Conservation (phyloP, 2,797 vertebrate species). For the Prionace glauca region DNA sequence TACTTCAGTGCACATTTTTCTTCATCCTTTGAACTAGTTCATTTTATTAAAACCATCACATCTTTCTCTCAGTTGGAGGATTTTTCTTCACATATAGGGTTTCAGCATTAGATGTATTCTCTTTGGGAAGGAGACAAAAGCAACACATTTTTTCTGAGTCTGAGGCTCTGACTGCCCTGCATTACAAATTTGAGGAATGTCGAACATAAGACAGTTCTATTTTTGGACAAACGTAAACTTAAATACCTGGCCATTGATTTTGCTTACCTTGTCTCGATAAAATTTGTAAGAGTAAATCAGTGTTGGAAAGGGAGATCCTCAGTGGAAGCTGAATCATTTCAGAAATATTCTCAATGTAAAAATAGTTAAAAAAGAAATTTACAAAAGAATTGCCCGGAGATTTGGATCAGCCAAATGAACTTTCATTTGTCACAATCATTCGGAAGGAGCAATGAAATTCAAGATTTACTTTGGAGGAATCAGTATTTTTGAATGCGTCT, state of each 20-base stretch:
- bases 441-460: slow-evolving; percentile 51
- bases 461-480: neutral
- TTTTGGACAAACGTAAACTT: neutral
- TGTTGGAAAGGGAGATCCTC: slow-evolving; percentile 15
- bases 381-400: slow-evolving; percentile 50
- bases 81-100: neutral
- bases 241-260: neutral
- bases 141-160: slow-evolving; percentile 9
- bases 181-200: neutral
- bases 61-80: neutral
- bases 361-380: slow-evolving; percentile 33
- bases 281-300: neutral
- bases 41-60: neutral
- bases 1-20: neutral
- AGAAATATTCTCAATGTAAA: slow-evolving; percentile 23
- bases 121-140: neutral
- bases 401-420: slow-evolving; percentile 54
- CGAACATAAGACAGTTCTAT: neutral
- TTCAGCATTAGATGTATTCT: neutral
- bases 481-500: neutral
- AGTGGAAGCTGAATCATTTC: slow-evolving; percentile 37
- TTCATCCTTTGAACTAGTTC: neutral
- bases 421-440: slow-evolving; percentile 64
- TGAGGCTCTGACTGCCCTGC: neutral
- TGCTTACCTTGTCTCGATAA: neutral